Evolutionary conservation across 2,888 invertebrate species (phyloP).

Genomic region (Lacanobia wlatinum): DNA sequence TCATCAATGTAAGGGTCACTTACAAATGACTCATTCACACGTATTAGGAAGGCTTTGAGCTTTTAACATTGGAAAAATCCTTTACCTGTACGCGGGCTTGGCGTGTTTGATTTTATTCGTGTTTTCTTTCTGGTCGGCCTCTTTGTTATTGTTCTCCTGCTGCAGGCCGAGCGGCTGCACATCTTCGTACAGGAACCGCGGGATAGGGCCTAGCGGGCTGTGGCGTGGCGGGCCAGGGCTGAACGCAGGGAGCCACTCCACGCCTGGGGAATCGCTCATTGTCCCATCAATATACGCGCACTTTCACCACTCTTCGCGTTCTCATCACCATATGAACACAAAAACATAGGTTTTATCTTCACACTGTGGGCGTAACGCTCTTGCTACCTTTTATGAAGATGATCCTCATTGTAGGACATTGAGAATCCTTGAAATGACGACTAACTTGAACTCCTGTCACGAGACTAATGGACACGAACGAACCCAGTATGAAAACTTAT

Average conservation of each 20-base stretch:
- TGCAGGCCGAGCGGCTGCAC: slow-evolving; percentile 84
- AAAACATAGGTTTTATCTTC: slow-evolving; percentile 70
- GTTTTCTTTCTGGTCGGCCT: slow-evolving; percentile 84
- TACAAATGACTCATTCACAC: slow-evolving; percentile 63
- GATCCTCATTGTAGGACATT: slow-evolving; percentile 87
- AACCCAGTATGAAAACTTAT: slow-evolving; percentile 73
- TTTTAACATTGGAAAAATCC: slow-evolving; percentile 69
- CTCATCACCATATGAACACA: slow-evolving; percentile 73
- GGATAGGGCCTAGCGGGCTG: slow-evolving; percentile 88
- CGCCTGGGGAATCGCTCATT: slow-evolving; percentile 89
- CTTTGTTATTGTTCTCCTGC: slow-evolving; percentile 88
- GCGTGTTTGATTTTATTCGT: slow-evolving; percentile 89
- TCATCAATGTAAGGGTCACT: slow-evolving; percentile 72
- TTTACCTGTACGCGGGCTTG: slow-evolving; percentile 91
- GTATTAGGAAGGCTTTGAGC: slow-evolving; percentile 59
- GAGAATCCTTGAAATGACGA: slow-evolving; percentile 88
- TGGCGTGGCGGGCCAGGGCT: slow-evolving; percentile 89
- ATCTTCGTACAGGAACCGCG: slow-evolving; percentile 88
- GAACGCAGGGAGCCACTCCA: slow-evolving; percentile 90
- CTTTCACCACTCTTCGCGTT: slow-evolving; percentile 73
- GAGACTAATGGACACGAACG: slow-evolving; percentile 67
- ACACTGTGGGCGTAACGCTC: slow-evolving; percentile 81
- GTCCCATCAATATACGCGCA: slow-evolving; percentile 79
- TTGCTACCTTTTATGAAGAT: slow-evolving; percentile 86
- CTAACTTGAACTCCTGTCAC: slow-evolving; percentile 78